Base-by-base conservation (phyloP, 2,888 invertebrate species). In the Ferdinandea cuprea region DNA sequence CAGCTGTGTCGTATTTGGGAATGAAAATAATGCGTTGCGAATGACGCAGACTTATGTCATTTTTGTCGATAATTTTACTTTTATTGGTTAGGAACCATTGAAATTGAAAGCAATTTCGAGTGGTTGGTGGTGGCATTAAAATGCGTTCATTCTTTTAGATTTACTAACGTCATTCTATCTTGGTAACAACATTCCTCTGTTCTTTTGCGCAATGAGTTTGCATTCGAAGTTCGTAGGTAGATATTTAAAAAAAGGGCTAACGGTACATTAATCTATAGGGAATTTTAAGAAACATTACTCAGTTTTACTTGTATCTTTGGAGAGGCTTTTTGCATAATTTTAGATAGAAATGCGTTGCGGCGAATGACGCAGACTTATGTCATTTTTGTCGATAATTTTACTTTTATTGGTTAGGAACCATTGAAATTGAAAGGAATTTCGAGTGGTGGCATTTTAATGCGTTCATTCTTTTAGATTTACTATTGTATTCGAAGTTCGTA, bases 371-470 rank as follows among this genome's bases (percentile, higher is more conserved):
- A 40, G 40, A 0, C 13, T 40, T 40, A 48, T 48, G 48, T 48
- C 48, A 48, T 48, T 7, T 25, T 25, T 25, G 48, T 44, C 9
- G 19, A 21, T 44, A 19, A 44, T 19, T 44, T 44, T 44, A 44
- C 19, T 44, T 44, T 44, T 44, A 40, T 8, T 40, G 15, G 40
- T 3, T 13, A 7, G 6, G 13, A 11, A 3, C 9, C 11, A 11
- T n/a, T n/a, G 25, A 21, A 48, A 48, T 48, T 25, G 25, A 48
- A 48, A 25, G 13, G 25, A 25, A 48, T 17, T 19, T 44, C n/a
- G 3, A 15, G 15, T 9, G 17, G 0, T 17, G 8, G 9, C 3
- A 7, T 17, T 42, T 0, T 5, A n/a, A n/a, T 37, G 0, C 3
- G 42, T 8, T 42, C 8, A 15, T 42, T 3, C 15, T 15, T 9